Conservation (phyloP, 2,113 vertebrate species). For the Ceyx margarethae region DNA sequence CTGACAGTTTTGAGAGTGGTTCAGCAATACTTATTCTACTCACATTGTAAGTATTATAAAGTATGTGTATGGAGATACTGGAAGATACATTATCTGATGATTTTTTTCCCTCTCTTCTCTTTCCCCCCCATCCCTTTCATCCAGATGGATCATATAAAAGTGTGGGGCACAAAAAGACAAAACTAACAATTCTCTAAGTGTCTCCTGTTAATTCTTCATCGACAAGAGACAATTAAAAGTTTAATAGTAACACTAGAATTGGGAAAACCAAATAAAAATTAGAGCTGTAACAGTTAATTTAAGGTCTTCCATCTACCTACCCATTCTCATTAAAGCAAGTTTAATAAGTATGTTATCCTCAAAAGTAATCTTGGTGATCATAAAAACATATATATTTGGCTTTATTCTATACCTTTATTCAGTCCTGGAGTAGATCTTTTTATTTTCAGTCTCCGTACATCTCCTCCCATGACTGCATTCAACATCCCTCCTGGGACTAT, state of each 20-base stretch:
- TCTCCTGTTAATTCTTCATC: not conserved
- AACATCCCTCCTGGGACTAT: not conserved
- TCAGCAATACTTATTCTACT: not conserved
- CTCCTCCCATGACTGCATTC: not conserved
- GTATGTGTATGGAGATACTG: not conserved
- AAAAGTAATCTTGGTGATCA: not conserved
- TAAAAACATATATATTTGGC: not conserved
- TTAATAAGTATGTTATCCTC: not conserved
- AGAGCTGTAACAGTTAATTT: not conserved
- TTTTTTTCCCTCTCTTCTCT: not conserved
- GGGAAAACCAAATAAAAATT: not conserved
- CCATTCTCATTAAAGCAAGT: not conserved
- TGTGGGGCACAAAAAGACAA: not conserved
- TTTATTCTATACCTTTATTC: not conserved
- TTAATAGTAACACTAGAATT: not conserved
- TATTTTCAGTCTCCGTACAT: not conserved
- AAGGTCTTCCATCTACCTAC: not conserved
- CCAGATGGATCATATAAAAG: not conserved
- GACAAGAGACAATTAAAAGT: not conserved
- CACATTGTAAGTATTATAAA: not conserved
- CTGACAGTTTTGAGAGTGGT: not conserved
- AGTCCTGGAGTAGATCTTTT: not conserved
- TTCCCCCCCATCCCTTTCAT: not conserved
- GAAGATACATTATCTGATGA: not conserved
- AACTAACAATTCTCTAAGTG: not conserved